Base-by-base conservation (phyloP, 37 sponge, comb jelly and placozoan genomes). In the Agelas oroides region DNA sequence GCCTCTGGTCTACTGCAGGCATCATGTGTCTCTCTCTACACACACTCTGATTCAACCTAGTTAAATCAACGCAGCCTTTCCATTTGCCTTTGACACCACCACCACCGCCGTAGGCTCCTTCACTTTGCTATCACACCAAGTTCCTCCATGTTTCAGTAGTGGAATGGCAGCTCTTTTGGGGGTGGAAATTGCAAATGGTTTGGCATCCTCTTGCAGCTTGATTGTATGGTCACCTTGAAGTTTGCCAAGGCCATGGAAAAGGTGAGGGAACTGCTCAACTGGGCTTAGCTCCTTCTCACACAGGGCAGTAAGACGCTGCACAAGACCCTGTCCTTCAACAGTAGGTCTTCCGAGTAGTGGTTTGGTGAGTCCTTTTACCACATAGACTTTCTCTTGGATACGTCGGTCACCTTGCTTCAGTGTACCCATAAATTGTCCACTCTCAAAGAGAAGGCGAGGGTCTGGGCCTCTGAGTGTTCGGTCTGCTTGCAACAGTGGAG, bases 1-100 rank as follows among this genome's bases (percentile, higher is more conserved):
- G 64, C 19, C 27, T 57, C 65, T 88, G 80, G 55, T 88, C 88
- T 32, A 79, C 88, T 24, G 76, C 60, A 12, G 88, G 88, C 5
- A 81, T 46, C 15, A 52, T 59, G 23, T 80, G 73, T 28, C 71
- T 75, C 56, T 79, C 80, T 70, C 80, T 79, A n/a, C 38, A 24
- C 20, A 87, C 78, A 62, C 63, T 78, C 60, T 59, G 38, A 37
- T 87, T 87, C n/a, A 87, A 80, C 23, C 71, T 37, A 33, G 88
- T 74, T 8, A 80, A 70, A 46, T 88, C 88, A 5, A 88, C 60
- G 38, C 87, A 87, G 25, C 20, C 1, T 53, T 37, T 13, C 83
- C 73, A 59, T 82, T 62, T 2, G 40, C 60, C 57, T 82, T 81
- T 34, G 31, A 73, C 25, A 71, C 83, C 19, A 82, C 63, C 73